Evolutionary conservation across 2,888 invertebrate genomes (phyloP), one percentile per base, ranked within the genome.

Genomic region (Clitarchus hookeri): DNA sequence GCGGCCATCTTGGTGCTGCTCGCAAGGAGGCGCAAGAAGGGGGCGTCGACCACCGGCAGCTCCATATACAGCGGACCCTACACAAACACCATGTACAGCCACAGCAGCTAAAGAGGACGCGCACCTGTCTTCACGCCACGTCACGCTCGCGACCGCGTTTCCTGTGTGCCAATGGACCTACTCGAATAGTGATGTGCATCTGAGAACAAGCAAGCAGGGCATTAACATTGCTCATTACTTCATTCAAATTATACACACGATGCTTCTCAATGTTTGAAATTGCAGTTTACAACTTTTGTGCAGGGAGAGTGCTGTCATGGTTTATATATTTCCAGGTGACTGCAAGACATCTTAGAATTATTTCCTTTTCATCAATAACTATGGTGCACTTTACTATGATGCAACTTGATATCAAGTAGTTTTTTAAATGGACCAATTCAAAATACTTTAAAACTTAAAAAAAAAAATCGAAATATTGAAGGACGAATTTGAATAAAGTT

Each of bases 21-120:
- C 90, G 96, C 97, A 9, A 94, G 97, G 89, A 93, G 96, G 91
- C 93, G 97, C 91, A 95, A 95, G 89, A 97, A 97, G 92, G 95
- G 96, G 0, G 94, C 96, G 86, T 96, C 97, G 79, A 94, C 97
- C 88, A 96, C 97, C 0, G 97, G 97, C 90, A 97, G 97, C 90
- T 98, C 97, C 11, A 95, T 98, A 87, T 98, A 98, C 93, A 97
- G 97, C 90, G 98, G 98, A 0, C 98, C 98, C 9, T 98, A 98
- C 90, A 97, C 98, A 89, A 98, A 98, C 91, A 97, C 97, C 89
- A 97, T 97, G 88, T 98, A 97, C 92, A 97, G 97, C 90, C 97
- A 97, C 92, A 96, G 96, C 91, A 97, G 97, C 92, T 97, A 96
- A 79, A 27, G 83, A 25, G 44, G 25, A 48, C 16, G 25, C 23